Evolutionary conservation across 2,888 invertebrate genomes (phyloP).

Genomic region (Lydus trimaculatus): DNA sequence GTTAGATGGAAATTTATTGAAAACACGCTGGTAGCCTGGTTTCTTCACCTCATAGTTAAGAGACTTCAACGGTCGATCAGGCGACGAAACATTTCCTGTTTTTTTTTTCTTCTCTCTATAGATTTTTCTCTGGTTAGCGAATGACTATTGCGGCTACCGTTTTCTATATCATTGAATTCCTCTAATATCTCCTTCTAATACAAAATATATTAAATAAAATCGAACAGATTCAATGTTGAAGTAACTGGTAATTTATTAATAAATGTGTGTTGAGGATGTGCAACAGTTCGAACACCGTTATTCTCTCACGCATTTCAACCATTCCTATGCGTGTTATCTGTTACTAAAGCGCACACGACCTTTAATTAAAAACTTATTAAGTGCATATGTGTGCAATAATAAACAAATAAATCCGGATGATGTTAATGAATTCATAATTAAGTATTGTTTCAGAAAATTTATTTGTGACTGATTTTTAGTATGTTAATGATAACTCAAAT

Average conservation of each 20-base stretch:
- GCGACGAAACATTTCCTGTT: conserved; percentile 1
- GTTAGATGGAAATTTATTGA: neutral
- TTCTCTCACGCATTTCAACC: conserved; percentile 15
- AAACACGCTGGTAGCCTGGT: neutral
- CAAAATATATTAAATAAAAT: neutral
- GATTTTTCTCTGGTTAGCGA: no score
- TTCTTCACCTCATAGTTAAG: neutral
- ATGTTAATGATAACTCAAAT: neutral
- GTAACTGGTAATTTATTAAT: neutral
- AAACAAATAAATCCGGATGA: neutral
- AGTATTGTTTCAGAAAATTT: conserved; percentile 32
- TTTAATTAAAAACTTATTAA: conserved; percentile 2
- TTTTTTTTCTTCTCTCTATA: neutral
- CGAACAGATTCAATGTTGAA: neutral
- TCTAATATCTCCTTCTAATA: neutral
- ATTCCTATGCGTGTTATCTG: conserved; percentile 6
- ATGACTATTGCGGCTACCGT: conserved; percentile 1
- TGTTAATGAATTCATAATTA: conserved; percentile 33
- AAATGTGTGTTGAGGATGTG: conserved; percentile 16
- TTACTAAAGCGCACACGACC: conserved; percentile 7
- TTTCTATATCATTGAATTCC: neutral
- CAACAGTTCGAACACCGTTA: conserved; percentile 25
- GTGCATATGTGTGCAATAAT: conserved; percentile 4
- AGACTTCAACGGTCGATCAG: conserved; percentile 5
- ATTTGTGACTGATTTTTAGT: conserved; percentile 9